Evolutionary conservation across 1,140 invertebrate species (phyloP).

Genomic region (Drosophila sulfurigaster): DNA sequence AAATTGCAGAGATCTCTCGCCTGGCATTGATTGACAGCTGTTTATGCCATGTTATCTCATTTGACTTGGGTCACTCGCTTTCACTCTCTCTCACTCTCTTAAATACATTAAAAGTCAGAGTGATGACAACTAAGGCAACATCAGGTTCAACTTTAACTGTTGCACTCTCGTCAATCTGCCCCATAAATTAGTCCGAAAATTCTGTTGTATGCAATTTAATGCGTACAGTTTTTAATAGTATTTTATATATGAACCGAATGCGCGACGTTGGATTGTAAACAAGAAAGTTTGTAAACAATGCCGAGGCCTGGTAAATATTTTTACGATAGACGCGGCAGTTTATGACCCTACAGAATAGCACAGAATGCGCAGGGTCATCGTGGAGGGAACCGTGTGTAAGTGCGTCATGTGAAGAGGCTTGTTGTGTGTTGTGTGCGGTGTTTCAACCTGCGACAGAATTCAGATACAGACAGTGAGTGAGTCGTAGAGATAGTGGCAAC

Average conservation of each 20-base stretch:
- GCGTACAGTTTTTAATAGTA: constrained; percentile 63
- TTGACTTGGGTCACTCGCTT: constrained; percentile 49
- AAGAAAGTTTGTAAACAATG: constrained; percentile 38
- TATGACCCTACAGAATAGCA: constrained; percentile 40
- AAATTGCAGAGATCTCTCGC: constrained; percentile 34
- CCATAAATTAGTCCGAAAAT: not conserved
- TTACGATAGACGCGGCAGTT: constrained; percentile 61
- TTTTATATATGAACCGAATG: constrained; percentile 49
- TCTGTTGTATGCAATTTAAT: constrained; percentile 49
- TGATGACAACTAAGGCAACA: not conserved
- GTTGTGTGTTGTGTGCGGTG: not conserved
- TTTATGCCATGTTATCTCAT: constrained; percentile 29
- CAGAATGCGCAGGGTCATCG: not conserved
- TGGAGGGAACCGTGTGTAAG: not conserved
- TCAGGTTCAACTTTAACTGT: not conserved
- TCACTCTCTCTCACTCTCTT: not conserved
- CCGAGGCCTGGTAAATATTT: constrained; percentile 62
- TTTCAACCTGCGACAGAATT: no score
- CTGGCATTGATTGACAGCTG: constrained; percentile 73
- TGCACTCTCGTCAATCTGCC: constrained; percentile 1
- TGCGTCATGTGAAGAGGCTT: constrained; percentile 41
- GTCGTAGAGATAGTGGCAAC: constrained; percentile 5
- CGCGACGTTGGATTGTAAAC: constrained; percentile 60
- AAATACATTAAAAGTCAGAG: constrained; percentile 15
- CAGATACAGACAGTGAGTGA: not conserved